Base-by-base conservation (phyloP, 1,140 invertebrate genomes). In the Euwallacea fornicatus region DNA sequence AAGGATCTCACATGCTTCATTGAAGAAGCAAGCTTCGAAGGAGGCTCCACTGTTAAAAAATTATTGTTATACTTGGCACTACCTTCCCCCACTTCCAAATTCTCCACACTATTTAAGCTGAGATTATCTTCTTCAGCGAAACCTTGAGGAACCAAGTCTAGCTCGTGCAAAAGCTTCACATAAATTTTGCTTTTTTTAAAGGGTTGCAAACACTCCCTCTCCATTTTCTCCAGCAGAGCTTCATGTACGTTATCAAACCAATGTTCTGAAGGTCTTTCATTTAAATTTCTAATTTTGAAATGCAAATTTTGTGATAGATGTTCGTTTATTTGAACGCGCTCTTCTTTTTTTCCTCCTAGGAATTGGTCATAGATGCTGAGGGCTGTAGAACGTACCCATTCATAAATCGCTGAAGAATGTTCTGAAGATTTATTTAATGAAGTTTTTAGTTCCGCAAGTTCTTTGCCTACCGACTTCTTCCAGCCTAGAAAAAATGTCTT, bases 241-340 rank as follows among this genome's bases (percentile, higher is more conserved):
- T 85, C 82, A 81, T 95, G 90, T 9, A 94, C 86, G 66, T 94
- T 90, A 81, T 97, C 94, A 83, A 98, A 97, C 87, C 93, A 94
- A 4, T 83, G 83, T 73, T 93, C 90, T 55, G 86, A 84, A 9
- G 89, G 84, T 2, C 79, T 75, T 72, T 90, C 87, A 54, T 79
- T 77, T 9, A 81, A 70, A 70, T 85, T 88, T 75, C 87, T 87
- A 67, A 93, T 88, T 75, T 88, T 86, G 64, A 84, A 83, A 16
- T 90, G 76, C 44, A 94, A 83, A 76, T 83, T 85, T 67, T 89
- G 89, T 1, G 90, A 83, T 7, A 92, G 78, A 53, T 78, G 78
- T 71, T 91, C 88, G 69, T 91, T 90, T 7, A 94, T 76, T 71
- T 86, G 84, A 6, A 94, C 81, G 78, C 86, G 86, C 4, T 87